These are phyloP conservation scores for Ochropleura plecta DNA, from an alignment of 2,888 invertebrate genomes.

Conservation along the genomic window DNA sequence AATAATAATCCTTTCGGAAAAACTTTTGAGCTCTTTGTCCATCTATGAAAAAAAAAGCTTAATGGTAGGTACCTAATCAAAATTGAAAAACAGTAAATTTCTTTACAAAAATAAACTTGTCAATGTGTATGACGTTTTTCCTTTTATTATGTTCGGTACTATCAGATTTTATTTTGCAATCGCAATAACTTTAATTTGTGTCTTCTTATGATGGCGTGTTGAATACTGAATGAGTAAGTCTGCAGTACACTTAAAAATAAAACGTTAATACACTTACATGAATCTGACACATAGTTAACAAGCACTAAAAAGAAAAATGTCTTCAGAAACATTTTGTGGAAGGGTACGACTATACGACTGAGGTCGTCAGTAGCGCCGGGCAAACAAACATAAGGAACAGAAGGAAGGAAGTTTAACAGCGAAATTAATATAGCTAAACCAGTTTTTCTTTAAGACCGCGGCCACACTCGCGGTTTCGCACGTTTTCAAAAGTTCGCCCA, in stretches of 20 bases:
- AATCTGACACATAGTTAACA: constrained; percentile 21
- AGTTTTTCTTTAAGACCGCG: neutral
- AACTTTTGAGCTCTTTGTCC: constrained; percentile 74
- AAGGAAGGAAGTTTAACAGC: neutral
- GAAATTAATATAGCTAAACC: constrained; percentile 3
- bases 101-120: too few species aligned
- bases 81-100: too few species aligned
- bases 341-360: neutral
- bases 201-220: neutral
- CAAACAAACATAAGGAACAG: neutral
- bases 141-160: too few species aligned
- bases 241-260: neutral
- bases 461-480: neutral
- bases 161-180: too few species aligned
- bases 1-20: constrained; percentile 82
- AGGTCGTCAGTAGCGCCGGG: neutral
- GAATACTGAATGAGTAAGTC: neutral
- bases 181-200: too few species aligned
- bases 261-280: constrained; percentile 45
- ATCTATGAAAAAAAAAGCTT: constrained; percentile 69
- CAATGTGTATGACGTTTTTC: too few species aligned
- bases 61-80: too few species aligned
- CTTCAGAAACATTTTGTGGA: constrained; percentile 40
- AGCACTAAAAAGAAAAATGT: constrained; percentile 29
- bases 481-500: neutral